phyloP scores from a whole-genome alignment of 2,888 invertebrate species.

The Morpho achilles region DNA sequence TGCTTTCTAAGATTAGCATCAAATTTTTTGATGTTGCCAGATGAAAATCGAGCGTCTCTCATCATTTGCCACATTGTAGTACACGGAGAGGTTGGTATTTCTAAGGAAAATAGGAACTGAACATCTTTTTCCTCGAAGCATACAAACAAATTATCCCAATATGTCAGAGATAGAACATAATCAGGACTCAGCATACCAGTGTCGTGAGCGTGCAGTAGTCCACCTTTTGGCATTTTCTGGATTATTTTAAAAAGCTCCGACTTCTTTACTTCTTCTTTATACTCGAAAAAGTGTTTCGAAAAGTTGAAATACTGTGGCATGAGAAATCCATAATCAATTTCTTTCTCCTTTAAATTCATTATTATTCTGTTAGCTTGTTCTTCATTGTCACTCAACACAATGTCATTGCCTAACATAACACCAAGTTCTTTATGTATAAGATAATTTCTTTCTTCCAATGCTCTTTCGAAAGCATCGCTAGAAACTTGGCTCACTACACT shows the following conservation, averaged over 20 bases:
- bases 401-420: constrained; percentile 72
- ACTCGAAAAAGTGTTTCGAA: constrained; percentile 83
- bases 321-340: constrained; percentile 66
- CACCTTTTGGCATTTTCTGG: constrained; percentile 86
- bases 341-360: constrained; percentile 76
- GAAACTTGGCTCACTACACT: constrained; percentile 9
- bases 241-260: constrained; percentile 83
- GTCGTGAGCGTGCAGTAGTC: constrained; percentile 84
- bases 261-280: constrained; percentile 76
- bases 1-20: constrained; percentile 72
- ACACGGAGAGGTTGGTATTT: constrained; percentile 40
- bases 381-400: constrained; percentile 74
- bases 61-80: constrained; percentile 67
- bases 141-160: constrained; percentile 79
- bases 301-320: constrained; percentile 78
- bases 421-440: constrained; percentile 70
- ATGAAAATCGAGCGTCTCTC: constrained; percentile 64
- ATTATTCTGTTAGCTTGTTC: constrained; percentile 75
- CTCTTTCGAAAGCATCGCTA: constrained; percentile 29
- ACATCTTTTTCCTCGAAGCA: constrained; percentile 53
- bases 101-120: constrained; percentile 49
- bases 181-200: constrained; percentile 81
- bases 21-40: constrained; percentile 69
- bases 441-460: constrained; percentile 49
- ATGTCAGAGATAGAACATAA: constrained; percentile 81